phyloP scores from a whole-genome alignment of 2,888 invertebrate species.

The Ligdia adustata region DNA sequence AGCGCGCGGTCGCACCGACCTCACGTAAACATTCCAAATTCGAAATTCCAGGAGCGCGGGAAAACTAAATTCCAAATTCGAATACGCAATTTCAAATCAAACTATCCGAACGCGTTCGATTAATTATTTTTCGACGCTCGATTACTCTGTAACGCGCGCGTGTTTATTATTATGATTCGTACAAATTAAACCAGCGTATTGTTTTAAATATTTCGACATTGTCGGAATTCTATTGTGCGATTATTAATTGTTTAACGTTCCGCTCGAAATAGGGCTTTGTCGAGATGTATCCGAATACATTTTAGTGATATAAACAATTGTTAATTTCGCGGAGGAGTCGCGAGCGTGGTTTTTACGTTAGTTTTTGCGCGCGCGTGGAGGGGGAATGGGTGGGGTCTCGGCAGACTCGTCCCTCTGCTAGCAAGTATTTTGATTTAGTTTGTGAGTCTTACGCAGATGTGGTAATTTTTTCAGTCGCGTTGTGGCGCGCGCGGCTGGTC shows the following conservation, averaged over 20 bases:
- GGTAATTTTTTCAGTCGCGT: conserved; percentile 83
- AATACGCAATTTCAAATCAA: conserved; percentile 38
- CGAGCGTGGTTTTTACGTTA: conserved; percentile 79
- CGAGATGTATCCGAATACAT: conserved; percentile 68
- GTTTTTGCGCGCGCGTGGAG: conserved; percentile 77
- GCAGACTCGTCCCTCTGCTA: conserved; percentile 80
- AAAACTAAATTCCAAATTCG: conserved; percentile 60
- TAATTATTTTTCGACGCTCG: conserved; percentile 50
- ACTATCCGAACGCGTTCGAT: conserved; percentile 46
- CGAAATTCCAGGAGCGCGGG: conserved; percentile 72
- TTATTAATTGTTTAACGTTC: conserved; percentile 73
- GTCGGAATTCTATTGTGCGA: conserved; percentile 73
- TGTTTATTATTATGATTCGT: conserved; percentile 75
- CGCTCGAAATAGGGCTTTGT: conserved; percentile 64
- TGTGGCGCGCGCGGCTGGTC: conserved; percentile 74
- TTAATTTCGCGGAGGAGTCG: conserved; percentile 77
- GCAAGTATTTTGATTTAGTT: conserved; percentile 84
- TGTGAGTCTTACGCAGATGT: conserved; percentile 82
- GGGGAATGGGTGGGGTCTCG: conserved; percentile 80
- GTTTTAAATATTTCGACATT: conserved; percentile 77
- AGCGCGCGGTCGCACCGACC: conserved; percentile 68
- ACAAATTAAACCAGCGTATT: conserved; percentile 72
- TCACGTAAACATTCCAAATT: conserved; percentile 49
- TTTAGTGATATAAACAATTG: conserved; percentile 76
- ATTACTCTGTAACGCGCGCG: conserved; percentile 56